Conservation (phyloP, 2,797 vertebrate genomes). For the Pelodytes ibericus region DNA sequence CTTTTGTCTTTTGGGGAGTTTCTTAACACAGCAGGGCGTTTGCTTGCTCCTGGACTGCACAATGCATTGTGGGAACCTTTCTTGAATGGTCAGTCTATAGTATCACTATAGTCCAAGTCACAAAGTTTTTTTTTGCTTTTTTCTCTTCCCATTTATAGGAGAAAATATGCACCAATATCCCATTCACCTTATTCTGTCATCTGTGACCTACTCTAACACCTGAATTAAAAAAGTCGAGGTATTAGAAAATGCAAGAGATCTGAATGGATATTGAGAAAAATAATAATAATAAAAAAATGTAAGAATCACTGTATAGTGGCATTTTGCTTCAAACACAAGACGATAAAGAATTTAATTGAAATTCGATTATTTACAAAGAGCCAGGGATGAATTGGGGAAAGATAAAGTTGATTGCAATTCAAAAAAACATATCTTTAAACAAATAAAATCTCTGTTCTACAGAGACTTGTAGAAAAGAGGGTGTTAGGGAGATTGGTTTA, state of each 20-base stretch:
- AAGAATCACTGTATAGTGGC: conserved; percentile 56
- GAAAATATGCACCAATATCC: conserved; percentile 65
- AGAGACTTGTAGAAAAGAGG: conserved; percentile 52
- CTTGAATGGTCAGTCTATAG: conserved; percentile 75
- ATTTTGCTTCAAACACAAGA: conserved; percentile 66
- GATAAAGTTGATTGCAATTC: conserved; percentile 67
- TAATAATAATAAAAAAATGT: not conserved
- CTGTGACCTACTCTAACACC: conserved; percentile 50
- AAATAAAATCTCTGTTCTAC: conserved; percentile 47
- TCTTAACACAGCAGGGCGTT: conserved; percentile 84
- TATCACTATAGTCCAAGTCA: conserved; percentile 77
- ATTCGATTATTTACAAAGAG: conserved; percentile 68
- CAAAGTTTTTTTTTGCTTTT: conserved; percentile 63
- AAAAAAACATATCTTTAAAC: conserved; percentile 59
- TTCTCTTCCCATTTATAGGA: conserved; percentile 61
- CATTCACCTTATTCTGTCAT: conserved; percentile 52
- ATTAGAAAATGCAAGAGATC: conserved; percentile 58
- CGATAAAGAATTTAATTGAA: conserved; percentile 69
- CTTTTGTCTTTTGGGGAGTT: conserved; percentile 90
- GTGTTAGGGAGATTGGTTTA: conserved; percentile 65
- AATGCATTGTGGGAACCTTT: conserved; percentile 86
- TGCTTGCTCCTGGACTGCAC: conserved; percentile 86
- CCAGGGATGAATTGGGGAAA: conserved; percentile 62
- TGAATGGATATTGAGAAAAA: conserved; percentile 54
- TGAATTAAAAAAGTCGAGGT: conserved; percentile 53